These are phyloP conservation scores for Psococerastis gibbosa DNA, from an alignment of 2,888 invertebrate genomes.

Conservation along the genomic window DNA sequence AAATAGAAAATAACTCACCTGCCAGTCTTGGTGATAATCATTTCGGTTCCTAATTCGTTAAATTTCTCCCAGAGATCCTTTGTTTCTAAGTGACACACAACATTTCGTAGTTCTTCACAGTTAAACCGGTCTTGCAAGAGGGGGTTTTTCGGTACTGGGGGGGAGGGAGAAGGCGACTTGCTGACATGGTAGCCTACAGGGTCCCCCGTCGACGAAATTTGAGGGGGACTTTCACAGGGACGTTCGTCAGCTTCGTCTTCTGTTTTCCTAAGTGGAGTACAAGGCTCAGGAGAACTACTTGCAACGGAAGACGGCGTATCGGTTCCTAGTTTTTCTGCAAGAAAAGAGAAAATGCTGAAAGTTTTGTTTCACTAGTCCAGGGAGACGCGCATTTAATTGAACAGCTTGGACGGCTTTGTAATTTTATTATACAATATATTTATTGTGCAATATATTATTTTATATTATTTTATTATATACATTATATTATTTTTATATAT, in stretches of 20 bases:
- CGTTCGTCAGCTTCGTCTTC: background rate
- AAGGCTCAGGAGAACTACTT: slow-evolving; percentile 6
- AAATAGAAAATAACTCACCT: slow-evolving; percentile 33
- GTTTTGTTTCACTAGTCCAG: too few relatives aligned
- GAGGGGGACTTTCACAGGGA: slow-evolving; percentile 1
- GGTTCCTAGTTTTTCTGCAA: slow-evolving; percentile 5
- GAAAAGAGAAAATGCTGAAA: background rate
- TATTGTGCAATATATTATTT: too few relatives aligned
- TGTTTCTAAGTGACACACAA: slow-evolving; percentile 57
- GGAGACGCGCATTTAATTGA: too few relatives aligned
- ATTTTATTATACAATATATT: too few relatives aligned
- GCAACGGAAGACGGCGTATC: slow-evolving; percentile 7
- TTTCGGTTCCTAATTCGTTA: slow-evolving; percentile 56
- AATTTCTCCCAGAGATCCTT: slow-evolving; percentile 71
- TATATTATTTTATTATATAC: too few relatives aligned
- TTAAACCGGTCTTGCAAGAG: slow-evolving; percentile 31
- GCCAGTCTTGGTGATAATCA: slow-evolving; percentile 73
- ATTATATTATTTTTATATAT: too few relatives aligned
- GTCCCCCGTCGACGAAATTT: slow-evolving; percentile 8
- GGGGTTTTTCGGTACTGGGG: slow-evolving; percentile 10
- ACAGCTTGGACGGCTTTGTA: too few relatives aligned
- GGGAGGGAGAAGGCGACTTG: background rate
- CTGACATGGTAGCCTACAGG: background rate
- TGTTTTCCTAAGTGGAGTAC: background rate
- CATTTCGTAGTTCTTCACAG: slow-evolving; percentile 39